Base-by-base conservation (phyloP, 1,140 invertebrate genomes). In the Sminthurinus signatus region DNA sequence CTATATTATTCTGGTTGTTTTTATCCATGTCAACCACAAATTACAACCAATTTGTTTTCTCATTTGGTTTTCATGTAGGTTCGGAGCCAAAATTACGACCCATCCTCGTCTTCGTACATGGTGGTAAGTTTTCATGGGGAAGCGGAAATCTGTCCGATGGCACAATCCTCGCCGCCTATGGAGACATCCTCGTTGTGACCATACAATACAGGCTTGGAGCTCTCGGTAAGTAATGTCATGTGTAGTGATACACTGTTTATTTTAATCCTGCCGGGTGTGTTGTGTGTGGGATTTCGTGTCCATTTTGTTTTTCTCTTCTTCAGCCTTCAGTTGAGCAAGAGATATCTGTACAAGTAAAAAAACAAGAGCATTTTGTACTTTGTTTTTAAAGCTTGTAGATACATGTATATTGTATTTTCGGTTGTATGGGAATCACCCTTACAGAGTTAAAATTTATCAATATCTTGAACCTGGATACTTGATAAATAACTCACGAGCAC, bases 81-180 rank as follows among this genome's bases (percentile, higher is more conserved):
- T 75, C 86, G 65, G 86, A 88, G 74, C 86, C 86, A 54, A 71
- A 86, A 12, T 84, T 81, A 64, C 82, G 83, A 70, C 88, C 91
- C 0, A 90, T 96, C 0, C 81, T 96, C 72, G 86, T 96, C 12
- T 93, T 88, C 76, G 86, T 96, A 43, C 92, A 95, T 68, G 92
- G 92, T 0, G 92, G 95, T 74, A 93, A 89, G 1, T 72, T 69
- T 80, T 54, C 62, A 39, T 93, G 90, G 86, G 91, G 91, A 74
- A 91, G 90, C 15, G 91, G 92, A 60, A 95, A 95, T 77, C 84
- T 89, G 0, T 94, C 93, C 73, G 92, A 96, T 75, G 93, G 92
- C 2, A 87, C 86, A 44, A 85, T 95, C 15, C 75, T 96, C 56
- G 84, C 92, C 48, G 87, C 88, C 50, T 94, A 91, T 72, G 91